Evolutionary conservation across 2,888 invertebrate genomes (phyloP), one percentile per base, ranked within the genome.

Genomic region (Pocota personata): DNA sequence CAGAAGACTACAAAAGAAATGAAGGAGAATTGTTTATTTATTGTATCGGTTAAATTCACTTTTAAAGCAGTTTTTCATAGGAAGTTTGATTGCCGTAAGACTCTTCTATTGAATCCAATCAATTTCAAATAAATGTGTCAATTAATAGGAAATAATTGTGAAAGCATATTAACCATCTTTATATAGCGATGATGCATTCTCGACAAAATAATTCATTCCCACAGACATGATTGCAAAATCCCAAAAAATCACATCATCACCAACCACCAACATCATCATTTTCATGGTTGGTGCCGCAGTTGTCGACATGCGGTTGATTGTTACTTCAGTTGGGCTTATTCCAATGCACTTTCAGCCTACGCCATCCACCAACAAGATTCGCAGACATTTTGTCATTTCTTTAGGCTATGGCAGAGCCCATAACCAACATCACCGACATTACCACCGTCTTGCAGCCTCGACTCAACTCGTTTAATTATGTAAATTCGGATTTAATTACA

Each of bases 401-500:
- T 69, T 30, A 46, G 46, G 57, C 75, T 19, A 27, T 43, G 46
- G 60, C 46, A 55, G 37, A 57, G 30, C 57, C 55, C 62, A 71
- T 73, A 37, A 57, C 21, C 10, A 35, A 10, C 27, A 60, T n/a
- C 66, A 67, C 10, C 30, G 27, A 27, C 58, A 79, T 73, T 62
- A 67, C 46, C 58, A 48, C 35, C 37, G 62, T 57, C n/a, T n/a
- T 40, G 40, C 69, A 64, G 40, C 67, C 66, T 48, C 58, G 62
- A 67, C 48, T 67, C 67, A 52, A 40, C 82, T 62, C 69, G 55
- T 84, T 84, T 84, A 84, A 73, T 86, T 86, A 86, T 86, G 86
- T 82, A 77, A 86, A 82, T 82, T 82, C 48, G 76, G 82, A 77
- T 86, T 86, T 86, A 86, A 86, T 86, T 86, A 86, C 86, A 77